Evolutionary conservation across 2,797 vertebrate genomes (phyloP), one percentile per base, ranked within the genome.

Genomic region (Adelosebastes latens): DNA sequence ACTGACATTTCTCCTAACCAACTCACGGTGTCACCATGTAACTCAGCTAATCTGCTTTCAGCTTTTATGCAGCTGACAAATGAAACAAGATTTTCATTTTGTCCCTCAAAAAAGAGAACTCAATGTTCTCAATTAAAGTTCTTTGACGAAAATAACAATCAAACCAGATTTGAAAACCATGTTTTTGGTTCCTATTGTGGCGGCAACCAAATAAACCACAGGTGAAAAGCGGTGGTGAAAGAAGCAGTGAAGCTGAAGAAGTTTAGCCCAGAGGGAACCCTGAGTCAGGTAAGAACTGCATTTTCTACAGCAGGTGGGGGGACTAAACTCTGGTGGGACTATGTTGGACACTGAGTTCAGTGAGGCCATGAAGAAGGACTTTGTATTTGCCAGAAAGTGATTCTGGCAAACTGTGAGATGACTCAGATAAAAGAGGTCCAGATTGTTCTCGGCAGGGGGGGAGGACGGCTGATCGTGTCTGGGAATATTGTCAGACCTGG

Each of bases 331-430:
- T 22, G 31, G 18, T 31, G 64, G 64, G 39, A 66, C 42, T 65
- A 1, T 13, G 24, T 34, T 62, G 49, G 42, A 49, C 18, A 52
- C 27, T 53, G 53, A 42, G 60, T 56, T 72, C 63, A 56, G 32
- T 18, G 39, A 81, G 60, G 64, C 32, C 62, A 32, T 2, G 2
- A 71, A 72, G 58, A 27, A 32, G 59, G 42, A 53, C 70, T 76
- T 70, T 69, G 8, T 12, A 42, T 53, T 78, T 60, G 31, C 22
- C 60, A 71, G 53, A 82, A 22, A 81, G 77, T 25, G 39, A 76
- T 55, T 79, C 46, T 68, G 72, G 69, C 75, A 80, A 79, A 49
- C 27, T 72, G 65, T 77, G 34, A 83, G 56, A 65, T 77, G 76
- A 84, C 69, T 85, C 77, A 46, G 55, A 76, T 63, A 63, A 81